Evolutionary conservation across 2,797 vertebrate species (phyloP), one percentile per base, ranked within the genome.

Genomic region (Myiotriccus ornatus): DNA sequence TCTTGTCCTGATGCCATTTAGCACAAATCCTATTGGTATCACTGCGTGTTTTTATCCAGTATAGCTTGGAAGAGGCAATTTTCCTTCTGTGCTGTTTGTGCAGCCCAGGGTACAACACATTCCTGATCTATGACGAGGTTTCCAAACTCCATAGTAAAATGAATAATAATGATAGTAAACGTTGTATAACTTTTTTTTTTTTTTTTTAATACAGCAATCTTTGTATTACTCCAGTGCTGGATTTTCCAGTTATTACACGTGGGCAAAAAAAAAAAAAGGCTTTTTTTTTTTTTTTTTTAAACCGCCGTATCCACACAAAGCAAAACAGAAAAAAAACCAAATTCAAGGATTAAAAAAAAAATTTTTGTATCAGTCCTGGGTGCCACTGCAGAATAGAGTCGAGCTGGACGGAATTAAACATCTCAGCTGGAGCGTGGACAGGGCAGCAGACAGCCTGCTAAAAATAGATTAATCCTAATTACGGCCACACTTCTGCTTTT

Each of bases 401-500:
- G 12, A 74, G 83, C 92, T 41, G 79, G 85, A 60, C 49, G 65
- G 93, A 94, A 93, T 96, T 95, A 96, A 97, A 93, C 90, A 85
- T 93, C 94, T 96, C 95, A 90, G 93, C 96, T 96, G 95, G 94
- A 96, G 95, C 93, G 62, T 4, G 95, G 96, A 96, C 95, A 96
- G 94, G 91, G 92, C 97, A 96, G 39, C 95, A 96, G 95, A 83
- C 96, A 91, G 95, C 84, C 69, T 43, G 94, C 96, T 97, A 97
- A 97, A 97, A 97, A 97, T 97, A 97, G 96, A 93, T 87, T 97
- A 97, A 97, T 97, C 97, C 97, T 94, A 97, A 96, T 97, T 96
- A 92, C 95, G 94, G 97, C 83, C 94, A 92, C 95, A 64, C 95
- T 97, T 68, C 89, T 92, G 93, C 95, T 75, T 92, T 90, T 70